A percentile compares a stretch with the other conserved stretches of the same genome.
Conservation (phyloP, 2,797 vertebrate species). For the Pangasius sanitwongsei region DNA sequence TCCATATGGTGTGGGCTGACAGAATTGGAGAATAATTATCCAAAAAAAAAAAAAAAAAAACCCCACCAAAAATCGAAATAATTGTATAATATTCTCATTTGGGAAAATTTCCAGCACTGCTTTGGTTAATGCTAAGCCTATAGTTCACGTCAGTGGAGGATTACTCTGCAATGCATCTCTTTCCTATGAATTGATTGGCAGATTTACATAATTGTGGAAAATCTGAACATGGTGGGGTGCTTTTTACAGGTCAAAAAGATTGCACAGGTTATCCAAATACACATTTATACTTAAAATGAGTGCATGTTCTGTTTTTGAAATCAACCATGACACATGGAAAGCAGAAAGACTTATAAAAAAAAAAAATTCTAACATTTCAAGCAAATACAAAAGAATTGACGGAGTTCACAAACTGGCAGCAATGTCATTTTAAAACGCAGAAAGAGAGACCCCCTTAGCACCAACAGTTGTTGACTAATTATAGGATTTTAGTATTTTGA, state of each 20-base stretch:
- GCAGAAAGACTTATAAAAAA: neutral
- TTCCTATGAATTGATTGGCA: neutral
- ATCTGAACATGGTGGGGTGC: neutral
- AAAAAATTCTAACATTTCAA: too few relatives aligned
- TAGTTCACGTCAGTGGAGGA: neutral
- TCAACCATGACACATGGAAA: neutral
- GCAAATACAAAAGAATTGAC: neutral
- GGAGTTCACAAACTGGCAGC: neutral
- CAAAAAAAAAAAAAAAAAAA: neutral
- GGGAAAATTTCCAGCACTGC: neutral
- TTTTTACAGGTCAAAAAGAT: neutral
- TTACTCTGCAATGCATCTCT: neutral
- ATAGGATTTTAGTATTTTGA: neutral
- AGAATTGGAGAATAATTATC: neutral
- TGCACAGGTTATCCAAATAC: neutral
- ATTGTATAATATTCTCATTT: neutral
- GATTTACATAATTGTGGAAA: neutral
- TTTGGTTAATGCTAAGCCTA: neutral
- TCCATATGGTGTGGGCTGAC: neutral
- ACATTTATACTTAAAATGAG: neutral
- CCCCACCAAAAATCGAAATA: neutral
- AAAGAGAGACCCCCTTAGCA: neutral
- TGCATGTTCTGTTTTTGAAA: neutral
- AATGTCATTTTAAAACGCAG: neutral
- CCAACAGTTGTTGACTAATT: too few relatives aligned